Evolutionary conservation across 2,113 vertebrate genomes (phyloP), one percentile per base, ranked within the genome.

Genomic region (Fulmarus glacialis): DNA sequence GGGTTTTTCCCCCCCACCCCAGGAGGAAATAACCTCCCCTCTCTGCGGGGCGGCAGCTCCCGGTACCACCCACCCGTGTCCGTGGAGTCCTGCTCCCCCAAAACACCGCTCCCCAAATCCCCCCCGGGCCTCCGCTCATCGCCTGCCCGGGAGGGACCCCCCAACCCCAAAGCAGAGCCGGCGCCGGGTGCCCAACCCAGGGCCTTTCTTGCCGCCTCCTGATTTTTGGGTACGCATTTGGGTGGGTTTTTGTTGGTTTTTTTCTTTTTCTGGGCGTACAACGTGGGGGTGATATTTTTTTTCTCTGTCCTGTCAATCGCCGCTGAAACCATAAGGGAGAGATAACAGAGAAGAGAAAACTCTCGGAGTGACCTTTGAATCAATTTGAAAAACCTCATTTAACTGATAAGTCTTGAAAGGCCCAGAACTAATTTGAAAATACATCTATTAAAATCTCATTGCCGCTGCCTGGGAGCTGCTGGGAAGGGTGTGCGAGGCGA

Each of bases 401-500:
- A 96, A 96, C 96, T 98, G 97, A 98, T 98, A 97, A 98, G 97
- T 97, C 97, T 97, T 98, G 98, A 97, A 98, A 98, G 97, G 92
- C 83, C 93, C 94, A 97, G 97, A 96, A 98, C 97, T 98, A 95
- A 98, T 98, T 98, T 96, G 97, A 98, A 98, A 98, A 97, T 95
- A 88, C 73, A 80, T 95, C 94, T 97, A 98, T 98, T 98, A 98
- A 98, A 98, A 97, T 93, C 98, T 96, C 98, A 97, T 98, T 97
- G 77, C 92, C 67, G 91, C 93, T 96, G 97, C 94, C 93, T 16
- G 89, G 63, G 66, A 48, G 87, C 87, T 83, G 83, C 83, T 53
- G 75, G 62, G 89, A 87, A 84, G 82, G 96, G 88, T 93, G 93
- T 91, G 88, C 67, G 26, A 89, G 92, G 96, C 87, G 60, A 85